Percentiles rank a stretch among this genome's conserved stretches.
These are phyloP conservation scores for Dolichopus griseipennis DNA, from an alignment of 2,888 invertebrate genomes.

Conservation along the genomic window DNA sequence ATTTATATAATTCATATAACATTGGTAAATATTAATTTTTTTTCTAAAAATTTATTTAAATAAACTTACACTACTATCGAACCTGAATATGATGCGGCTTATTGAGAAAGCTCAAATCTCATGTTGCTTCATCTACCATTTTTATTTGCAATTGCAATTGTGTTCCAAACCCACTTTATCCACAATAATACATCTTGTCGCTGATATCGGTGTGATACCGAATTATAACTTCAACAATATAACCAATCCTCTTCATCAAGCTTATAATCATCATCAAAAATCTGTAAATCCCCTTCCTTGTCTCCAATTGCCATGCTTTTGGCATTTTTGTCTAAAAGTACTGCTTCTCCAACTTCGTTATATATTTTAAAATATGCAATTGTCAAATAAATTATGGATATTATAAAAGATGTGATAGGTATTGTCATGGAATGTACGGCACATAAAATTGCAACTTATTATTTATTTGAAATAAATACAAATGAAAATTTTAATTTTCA, in stretches of 20 bases:
- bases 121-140: slow-evolving; percentile 75
- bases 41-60: too few relatives aligned
- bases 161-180: slow-evolving; percentile 55
- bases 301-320: slow-evolving; percentile 58
- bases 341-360: slow-evolving; percentile 71
- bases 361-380: slow-evolving; percentile 90
- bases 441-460: too few relatives aligned
- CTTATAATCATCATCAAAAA: slow-evolving; percentile 44
- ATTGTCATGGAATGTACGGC: slow-evolving; percentile 88
- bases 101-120: slow-evolving; percentile 68
- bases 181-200: slow-evolving; percentile 9
- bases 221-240: slow-evolving; percentile 52
- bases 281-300: slow-evolving; percentile 44
- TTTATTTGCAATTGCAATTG: slow-evolving; percentile 78
- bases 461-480: too few relatives aligned
- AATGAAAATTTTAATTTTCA: too few relatives aligned
- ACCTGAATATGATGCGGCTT: slow-evolving; percentile 67
- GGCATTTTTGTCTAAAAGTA: slow-evolving; percentile 65
- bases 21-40: too few relatives aligned
- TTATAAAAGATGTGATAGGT: slow-evolving; percentile 85
- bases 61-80: slow-evolving; percentile 66
- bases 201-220: slow-evolving; percentile 39
- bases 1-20: neutral
- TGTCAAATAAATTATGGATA: slow-evolving; percentile 84
- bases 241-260: slow-evolving; percentile 58